Percentiles rank a stretch among this genome's conserved stretches.
phyloP scores from a whole-genome alignment of 2,888 invertebrate genomes.

The Eupithecia subumbrata region DNA sequence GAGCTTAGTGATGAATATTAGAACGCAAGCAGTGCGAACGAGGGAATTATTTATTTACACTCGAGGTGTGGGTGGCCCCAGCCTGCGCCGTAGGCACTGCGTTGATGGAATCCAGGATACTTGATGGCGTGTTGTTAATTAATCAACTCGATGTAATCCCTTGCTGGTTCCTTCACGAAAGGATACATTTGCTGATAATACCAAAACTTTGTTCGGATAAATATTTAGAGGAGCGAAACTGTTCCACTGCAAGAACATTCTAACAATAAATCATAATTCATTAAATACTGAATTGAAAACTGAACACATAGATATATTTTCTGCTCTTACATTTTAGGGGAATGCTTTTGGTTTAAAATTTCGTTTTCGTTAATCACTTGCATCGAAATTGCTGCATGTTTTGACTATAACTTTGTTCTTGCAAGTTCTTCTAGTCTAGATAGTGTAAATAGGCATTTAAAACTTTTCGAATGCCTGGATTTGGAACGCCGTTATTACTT shows the following conservation, averaged over 20 bases:
- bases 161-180: conserved; percentile 3
- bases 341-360: conserved; percentile 15
- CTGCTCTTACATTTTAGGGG: neutral
- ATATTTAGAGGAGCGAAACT: neutral
- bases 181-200: neutral
- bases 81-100: conserved; percentile 23
- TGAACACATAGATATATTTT: neutral
- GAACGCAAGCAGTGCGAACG: conserved; percentile 43
- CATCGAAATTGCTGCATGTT: conserved; percentile 34
- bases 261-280: neutral
- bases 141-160: conserved; percentile 25
- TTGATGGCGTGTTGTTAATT: conserved; percentile 29
- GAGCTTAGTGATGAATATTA: conserved; percentile 45
- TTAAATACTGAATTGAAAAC: neutral
- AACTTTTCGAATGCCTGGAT: conserved; percentile 6
- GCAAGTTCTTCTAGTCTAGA: neutral
- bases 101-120: conserved; percentile 35
- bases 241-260: neutral
- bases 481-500: neutral
- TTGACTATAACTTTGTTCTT: conserved; percentile 13
- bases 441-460: conserved; percentile 2
- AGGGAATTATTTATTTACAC: conserved; percentile 50
- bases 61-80: conserved; percentile 30
- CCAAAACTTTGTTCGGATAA: neutral
- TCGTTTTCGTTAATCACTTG: conserved; percentile 25